phyloP scores from a whole-genome alignment of 2,888 invertebrate species.

The Chorisops tibialis region DNA sequence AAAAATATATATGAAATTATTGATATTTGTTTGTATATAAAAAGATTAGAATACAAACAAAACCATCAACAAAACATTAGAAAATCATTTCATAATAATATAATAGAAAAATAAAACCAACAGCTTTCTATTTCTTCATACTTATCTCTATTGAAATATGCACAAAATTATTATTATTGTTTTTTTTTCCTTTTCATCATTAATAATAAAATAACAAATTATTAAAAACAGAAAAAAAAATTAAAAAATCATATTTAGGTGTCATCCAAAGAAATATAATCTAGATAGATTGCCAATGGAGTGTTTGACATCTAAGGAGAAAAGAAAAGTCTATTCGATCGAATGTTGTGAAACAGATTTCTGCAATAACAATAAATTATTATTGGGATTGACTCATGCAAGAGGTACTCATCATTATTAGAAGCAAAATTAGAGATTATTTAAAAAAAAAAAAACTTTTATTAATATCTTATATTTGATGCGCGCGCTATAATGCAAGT shows the following conservation, averaged over 20 bases:
- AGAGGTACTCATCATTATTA: conserved; percentile 42
- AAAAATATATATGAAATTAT: too few species aligned
- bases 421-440: conserved; percentile 18
- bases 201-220: background rate
- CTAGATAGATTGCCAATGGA: conserved; percentile 50
- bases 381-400: conserved; percentile 48
- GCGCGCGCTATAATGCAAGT: too few species aligned
- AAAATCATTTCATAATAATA: too few species aligned
- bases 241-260: conserved; percentile 41
- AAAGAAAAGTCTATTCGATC: conserved; percentile 49
- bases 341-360: conserved; percentile 52
- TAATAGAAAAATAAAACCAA: too few species aligned
- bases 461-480: background rate
- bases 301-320: conserved; percentile 51
- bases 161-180: background rate
- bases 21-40: too few species aligned
- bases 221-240: background rate
- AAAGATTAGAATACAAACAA: too few species aligned
- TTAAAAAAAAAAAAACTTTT: conserved; percentile 17
- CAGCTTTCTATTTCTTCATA: background rate
- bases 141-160: background rate
- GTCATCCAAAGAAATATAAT: conserved; percentile 50
- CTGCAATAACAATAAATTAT: conserved; percentile 52
- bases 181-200: background rate
- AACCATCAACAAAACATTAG: too few species aligned